phyloP scores from a whole-genome alignment of 2,113 vertebrate genomes.

The Xiphias gladius region DNA sequence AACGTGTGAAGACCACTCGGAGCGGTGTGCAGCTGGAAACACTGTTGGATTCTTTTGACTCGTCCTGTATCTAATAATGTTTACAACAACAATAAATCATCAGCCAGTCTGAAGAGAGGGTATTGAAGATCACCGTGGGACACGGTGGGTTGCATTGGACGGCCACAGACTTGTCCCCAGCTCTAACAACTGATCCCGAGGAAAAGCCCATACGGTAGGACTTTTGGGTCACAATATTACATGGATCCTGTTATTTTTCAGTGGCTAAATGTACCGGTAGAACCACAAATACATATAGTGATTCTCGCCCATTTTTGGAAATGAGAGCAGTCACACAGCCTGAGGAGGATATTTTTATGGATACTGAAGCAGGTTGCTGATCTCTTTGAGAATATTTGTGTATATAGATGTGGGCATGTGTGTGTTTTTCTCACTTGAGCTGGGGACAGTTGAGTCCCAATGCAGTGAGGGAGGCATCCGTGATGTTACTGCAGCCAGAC shows the following conservation, averaged over 20 bases:
- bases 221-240: not conserved
- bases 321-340: not conserved
- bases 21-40: not conserved
- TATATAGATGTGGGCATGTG: not conserved
- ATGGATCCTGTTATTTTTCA: not conserved
- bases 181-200: no score
- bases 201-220: not conserved
- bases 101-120: not conserved
- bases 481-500: constrained; percentile 93
- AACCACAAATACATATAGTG: not conserved
- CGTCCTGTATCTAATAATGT: not conserved
- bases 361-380: not conserved
- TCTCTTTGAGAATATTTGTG: not conserved
- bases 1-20: not conserved
- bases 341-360: not conserved
- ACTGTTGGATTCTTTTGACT: not conserved
- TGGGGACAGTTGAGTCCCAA: constrained; percentile 93
- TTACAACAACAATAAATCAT: constrained; percentile 8
- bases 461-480: constrained; percentile 92
- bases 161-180: not conserved
- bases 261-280: no score
- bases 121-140: not conserved
- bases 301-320: constrained; percentile 2
- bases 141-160: not conserved
- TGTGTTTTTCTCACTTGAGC: constrained; percentile 88